Evolutionary conservation across 2,113 vertebrate genomes (phyloP), one percentile per base, ranked within the genome.

Genomic region (Thinocorus orbignyianus): DNA sequence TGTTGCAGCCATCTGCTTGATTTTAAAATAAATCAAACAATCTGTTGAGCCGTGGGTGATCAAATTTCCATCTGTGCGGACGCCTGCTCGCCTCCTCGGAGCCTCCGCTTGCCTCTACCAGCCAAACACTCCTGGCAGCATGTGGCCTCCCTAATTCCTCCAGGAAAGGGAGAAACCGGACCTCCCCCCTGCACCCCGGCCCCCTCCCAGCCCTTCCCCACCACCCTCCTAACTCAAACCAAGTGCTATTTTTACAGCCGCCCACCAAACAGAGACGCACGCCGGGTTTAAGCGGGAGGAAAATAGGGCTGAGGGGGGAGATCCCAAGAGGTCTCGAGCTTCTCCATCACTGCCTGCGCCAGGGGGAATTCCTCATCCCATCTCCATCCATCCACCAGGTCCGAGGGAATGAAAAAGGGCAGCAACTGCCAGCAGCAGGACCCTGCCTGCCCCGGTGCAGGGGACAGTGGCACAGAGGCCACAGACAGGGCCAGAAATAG

Each of bases 1-100:
- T 99, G 99, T 99, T 98, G 98, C 99, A 99, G 99, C 99, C 99
- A 99, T 99, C 99, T 99, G 99, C 99, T 99, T 98, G 99, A 98
- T 98, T 99, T 98, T 98, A 99, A 99, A 99, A 99, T 99, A 99
- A 99, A 99, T 99, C 99, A 99, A 99, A 99, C 99, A 98, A 98
- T 98, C 98, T 99, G 99, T 98, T 98, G 98, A 98, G 99, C 98
- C 98, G 98, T 98, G 99, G 98, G 98, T 98, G 99, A 99, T 99
- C 98, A 98, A 98, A 98, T 99, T 99, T 99, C 99, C 98, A 99
- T 99, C 98, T 99, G 99, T 98, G 98, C 98, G 96, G 97, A 98
- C 98, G 98, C 98, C 98, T 98, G 97, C 98, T 98, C 98, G 99
- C 98, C 99, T 98, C 98, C 98, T 98, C 99, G 99, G 99, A 99